Evolutionary conservation across 2,888 invertebrate species (phyloP).

Genomic region (Diaperis boleti): DNA sequence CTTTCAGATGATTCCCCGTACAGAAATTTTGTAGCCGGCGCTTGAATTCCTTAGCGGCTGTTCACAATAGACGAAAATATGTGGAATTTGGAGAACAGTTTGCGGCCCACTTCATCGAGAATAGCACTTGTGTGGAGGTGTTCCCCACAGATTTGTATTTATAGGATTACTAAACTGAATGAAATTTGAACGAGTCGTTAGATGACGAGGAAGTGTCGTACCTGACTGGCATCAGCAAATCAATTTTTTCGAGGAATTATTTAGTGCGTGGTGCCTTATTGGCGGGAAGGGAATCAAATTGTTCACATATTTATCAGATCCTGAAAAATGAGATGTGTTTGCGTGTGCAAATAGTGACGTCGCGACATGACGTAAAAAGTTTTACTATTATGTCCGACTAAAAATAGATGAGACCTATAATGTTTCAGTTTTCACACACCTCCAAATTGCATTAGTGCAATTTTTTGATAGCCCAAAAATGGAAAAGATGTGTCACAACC

Average conservation of each 20-base stretch:
- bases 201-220: slow-evolving; percentile 33
- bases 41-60: slow-evolving; percentile 50
- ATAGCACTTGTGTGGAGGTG: slow-evolving; percentile 22
- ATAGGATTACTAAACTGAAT: slow-evolving; percentile 32
- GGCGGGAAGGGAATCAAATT: slow-evolving; percentile 14
- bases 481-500: no score
- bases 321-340: no score
- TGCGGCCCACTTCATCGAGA: slow-evolving; percentile 5
- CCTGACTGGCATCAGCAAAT: slow-evolving; percentile 29
- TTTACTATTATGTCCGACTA: no score
- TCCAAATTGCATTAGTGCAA: no score
- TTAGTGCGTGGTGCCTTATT: slow-evolving; percentile 10
- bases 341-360: no score
- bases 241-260: slow-evolving; percentile 26
- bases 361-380: no score
- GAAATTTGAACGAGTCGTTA: slow-evolving; percentile 35
- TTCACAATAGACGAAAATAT: slow-evolving; percentile 28
- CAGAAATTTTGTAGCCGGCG: slow-evolving; percentile 51
- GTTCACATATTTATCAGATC: not conserved
- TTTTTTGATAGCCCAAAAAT: no score
- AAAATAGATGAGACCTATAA: no score
- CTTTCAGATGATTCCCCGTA: no score
- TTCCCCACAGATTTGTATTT: slow-evolving; percentile 27
- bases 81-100: slow-evolving; percentile 21
- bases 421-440: no score